Base-by-base conservation (phyloP, 2,113 vertebrate species). In the Notothenia coriiceps region DNA sequence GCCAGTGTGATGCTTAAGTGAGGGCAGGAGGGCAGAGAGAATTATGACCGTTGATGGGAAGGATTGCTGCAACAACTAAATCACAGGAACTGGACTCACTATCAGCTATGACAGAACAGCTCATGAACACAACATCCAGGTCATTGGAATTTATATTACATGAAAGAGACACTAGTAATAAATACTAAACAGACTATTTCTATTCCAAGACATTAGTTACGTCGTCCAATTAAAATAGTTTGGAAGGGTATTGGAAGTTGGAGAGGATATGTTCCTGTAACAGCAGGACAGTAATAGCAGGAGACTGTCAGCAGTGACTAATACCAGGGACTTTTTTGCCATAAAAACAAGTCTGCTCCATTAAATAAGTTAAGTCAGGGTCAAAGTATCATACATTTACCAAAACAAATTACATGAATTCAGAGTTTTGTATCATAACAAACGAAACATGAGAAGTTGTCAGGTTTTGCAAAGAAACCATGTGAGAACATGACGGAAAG, bases 401-500 rank as follows among this genome's bases (percentile, higher is more conserved):
- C 64, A 46, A 71, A 80, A 68, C 50, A 69, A 70, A 62, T 60
- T 0, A 59, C 22, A 18, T 44, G 14, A 22, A 71, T 69, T 69
- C 25, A 70, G 15, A 63, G 10, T 20, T 46, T 59, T 46, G 17
- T 47, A 15, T 61, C 61, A 59, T 6, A 59, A 70, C 63, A 80
- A 51, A 73, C 20, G 14, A 64, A 68, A 62, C 74, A 47, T 54
- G 17, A 56, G 25, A 18, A 61, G 65, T 64, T 81, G 82, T 79
- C 62, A 69, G 47, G 25, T 25, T 46, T 33, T 33, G 64, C 74
- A 86, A 86, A 52, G 66, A 65, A 59, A 46, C 81, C 81, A 54
- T 83, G 88, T 86, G 82, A 85, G 84, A 59, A 92, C 86, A 83
- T 70, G 86, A 92, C 75, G 64, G 66, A 57, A 55, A 85, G 87